phyloP scores from a whole-genome alignment of 2,113 vertebrate species.

The Phoxinus phoxinus region DNA sequence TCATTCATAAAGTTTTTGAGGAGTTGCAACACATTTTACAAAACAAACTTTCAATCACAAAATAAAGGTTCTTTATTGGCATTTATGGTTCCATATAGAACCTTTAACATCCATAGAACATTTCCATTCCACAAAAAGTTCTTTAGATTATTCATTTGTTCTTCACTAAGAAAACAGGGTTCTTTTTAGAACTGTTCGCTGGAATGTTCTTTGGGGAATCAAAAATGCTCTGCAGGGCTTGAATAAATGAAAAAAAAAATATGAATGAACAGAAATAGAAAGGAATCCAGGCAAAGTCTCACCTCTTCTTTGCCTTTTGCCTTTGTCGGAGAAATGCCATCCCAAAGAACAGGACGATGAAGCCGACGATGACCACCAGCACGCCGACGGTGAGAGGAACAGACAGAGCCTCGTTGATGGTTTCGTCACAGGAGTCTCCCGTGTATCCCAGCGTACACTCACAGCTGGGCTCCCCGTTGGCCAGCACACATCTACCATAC shows the following conservation, averaged over 20 bases:
- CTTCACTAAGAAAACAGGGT: too few relatives aligned
- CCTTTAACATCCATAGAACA: too few relatives aligned
- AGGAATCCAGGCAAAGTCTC: not conserved
- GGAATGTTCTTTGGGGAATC: too few relatives aligned
- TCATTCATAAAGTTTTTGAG: too few relatives aligned
- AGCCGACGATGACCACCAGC: conserved; percentile 66
- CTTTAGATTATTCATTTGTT: too few relatives aligned
- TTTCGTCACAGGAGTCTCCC: conserved; percentile 77
- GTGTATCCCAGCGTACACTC: conserved; percentile 79
- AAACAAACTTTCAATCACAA: too few relatives aligned
- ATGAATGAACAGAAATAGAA: not conserved
- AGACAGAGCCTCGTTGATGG: conserved; percentile 65
- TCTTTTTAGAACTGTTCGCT: too few relatives aligned
- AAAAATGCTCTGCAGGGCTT: too few relatives aligned
- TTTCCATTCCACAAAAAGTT: too few relatives aligned
- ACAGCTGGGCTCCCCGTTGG: conserved; percentile 69
- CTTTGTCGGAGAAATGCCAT: conserved; percentile 69
- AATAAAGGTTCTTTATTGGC: too few relatives aligned
- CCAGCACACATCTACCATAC: conserved; percentile 72
- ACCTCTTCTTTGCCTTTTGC: conserved; percentile 68
- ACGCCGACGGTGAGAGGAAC: conserved; percentile 74
- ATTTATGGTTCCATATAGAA: too few relatives aligned
- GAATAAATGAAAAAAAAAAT: not conserved
- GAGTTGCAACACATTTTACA: too few relatives aligned
- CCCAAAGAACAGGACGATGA: conserved; percentile 68